phyloP scores from a whole-genome alignment of 2,797 vertebrate genomes.

The Nannoperca australis region DNA sequence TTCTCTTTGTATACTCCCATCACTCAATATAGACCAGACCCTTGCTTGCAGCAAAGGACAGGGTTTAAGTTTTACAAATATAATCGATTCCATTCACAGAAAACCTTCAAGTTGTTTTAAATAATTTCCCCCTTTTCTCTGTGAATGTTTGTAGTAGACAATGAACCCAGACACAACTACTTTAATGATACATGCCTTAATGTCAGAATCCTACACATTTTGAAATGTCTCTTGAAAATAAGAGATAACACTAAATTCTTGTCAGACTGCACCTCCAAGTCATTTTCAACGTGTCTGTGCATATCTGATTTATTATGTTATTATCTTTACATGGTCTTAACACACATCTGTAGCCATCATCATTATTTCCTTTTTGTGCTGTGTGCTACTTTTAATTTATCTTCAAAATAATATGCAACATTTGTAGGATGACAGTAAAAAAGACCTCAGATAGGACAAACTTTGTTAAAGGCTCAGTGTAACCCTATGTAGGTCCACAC shows the following conservation, averaged over 20 bases:
- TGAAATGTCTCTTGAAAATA: background rate
- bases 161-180: background rate
- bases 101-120: background rate
- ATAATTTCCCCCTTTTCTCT: background rate
- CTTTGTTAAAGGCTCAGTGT: background rate
- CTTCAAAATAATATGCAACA: background rate
- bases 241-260: background rate
- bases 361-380: background rate
- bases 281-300: background rate
- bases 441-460: background rate
- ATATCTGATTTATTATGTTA: background rate
- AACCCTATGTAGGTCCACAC: too few species aligned
- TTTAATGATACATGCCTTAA: background rate
- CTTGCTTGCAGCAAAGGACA: background rate
- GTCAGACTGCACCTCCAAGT: background rate
- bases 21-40: background rate
- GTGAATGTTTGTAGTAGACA: background rate
- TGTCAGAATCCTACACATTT: background rate
- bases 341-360: background rate
- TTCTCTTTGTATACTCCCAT: background rate
- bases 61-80: background rate
- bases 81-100: background rate
- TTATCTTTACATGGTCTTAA: background rate
- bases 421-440: background rate
- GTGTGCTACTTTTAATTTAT: background rate